Evolutionary conservation across 2,797 vertebrate species (phyloP).

Genomic region (Gymnocypris eckloni): DNA sequence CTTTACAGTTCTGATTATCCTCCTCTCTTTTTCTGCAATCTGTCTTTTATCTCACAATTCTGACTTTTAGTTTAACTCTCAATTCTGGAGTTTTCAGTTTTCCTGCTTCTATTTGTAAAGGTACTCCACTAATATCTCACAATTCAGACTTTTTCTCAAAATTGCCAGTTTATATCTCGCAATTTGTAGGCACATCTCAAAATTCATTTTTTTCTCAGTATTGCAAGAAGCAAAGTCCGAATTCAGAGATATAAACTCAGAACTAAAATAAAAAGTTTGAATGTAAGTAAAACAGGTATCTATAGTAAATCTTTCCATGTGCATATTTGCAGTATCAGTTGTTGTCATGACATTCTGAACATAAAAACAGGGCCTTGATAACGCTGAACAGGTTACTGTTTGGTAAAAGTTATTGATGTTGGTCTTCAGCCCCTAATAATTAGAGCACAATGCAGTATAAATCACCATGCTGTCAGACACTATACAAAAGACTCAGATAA

Average conservation of each 20-base stretch:
- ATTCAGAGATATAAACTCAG: too few species aligned
- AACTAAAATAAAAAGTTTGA: too few species aligned
- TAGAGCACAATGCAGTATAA: conserved; percentile 19
- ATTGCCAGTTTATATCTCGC: neutral
- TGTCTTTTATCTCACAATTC: neutral
- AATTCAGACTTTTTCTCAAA: too few species aligned
- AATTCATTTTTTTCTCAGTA: neutral
- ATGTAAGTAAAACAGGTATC: neutral
- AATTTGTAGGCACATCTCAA: neutral
- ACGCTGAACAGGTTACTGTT: neutral
- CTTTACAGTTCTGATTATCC: too few species aligned
- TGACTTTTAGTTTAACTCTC: too few species aligned
- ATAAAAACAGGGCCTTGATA: conserved; percentile 13
- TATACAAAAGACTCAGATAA: conserved; percentile 20
- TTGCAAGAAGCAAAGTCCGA: neutral
- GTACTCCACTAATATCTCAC: too few species aligned
- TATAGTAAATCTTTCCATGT: too few species aligned
- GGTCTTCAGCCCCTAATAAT: conserved; percentile 32
- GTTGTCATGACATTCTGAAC: conserved; percentile 23
- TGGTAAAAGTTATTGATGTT: conserved; percentile 39
- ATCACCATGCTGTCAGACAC: conserved; percentile 15
- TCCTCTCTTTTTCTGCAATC: too few species aligned
- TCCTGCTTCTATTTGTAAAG: accelerated
- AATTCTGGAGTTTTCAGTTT: too few species aligned
- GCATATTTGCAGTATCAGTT: neutral